Evolutionary conservation across 2,888 invertebrate species (phyloP).

Genomic region (Drosophila fulvimacula): DNA sequence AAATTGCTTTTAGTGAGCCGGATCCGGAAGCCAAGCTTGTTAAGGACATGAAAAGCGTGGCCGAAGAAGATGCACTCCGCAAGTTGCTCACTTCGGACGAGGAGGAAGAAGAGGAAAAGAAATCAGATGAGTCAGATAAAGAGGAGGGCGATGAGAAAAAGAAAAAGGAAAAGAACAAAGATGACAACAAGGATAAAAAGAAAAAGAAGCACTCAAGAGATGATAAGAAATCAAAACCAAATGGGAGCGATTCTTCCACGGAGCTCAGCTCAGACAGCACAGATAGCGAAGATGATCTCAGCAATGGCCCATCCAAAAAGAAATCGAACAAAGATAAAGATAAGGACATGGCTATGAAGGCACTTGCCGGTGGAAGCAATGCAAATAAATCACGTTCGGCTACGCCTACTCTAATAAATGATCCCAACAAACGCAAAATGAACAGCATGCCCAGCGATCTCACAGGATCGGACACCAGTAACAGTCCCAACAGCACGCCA

Average conservation of each 20-base stretch:
- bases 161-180: slow-evolving; percentile 87
- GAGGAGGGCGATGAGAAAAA: slow-evolving; percentile 90
- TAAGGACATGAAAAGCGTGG: slow-evolving; percentile 94
- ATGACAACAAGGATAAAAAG: slow-evolving; percentile 87
- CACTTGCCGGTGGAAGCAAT: slow-evolving; percentile 65
- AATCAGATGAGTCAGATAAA: slow-evolving; percentile 90
- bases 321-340: slow-evolving; percentile 76
- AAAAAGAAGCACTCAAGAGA: slow-evolving; percentile 88
- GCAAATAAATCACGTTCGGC: slow-evolving; percentile 84
- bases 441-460: slow-evolving; percentile 84
- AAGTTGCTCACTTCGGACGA: slow-evolving; percentile 95
- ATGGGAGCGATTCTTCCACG: slow-evolving; percentile 87
- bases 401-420: slow-evolving; percentile 83
- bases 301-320: slow-evolving; percentile 85
- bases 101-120: slow-evolving; percentile 93
- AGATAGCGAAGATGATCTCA: slow-evolving; percentile 89
- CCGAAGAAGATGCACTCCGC: slow-evolving; percentile 94
- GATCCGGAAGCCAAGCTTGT: slow-evolving; percentile 91
- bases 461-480: slow-evolving; percentile 84
- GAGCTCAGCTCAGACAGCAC: slow-evolving; percentile 90
- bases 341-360: slow-evolving; percentile 71
- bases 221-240: slow-evolving; percentile 86
- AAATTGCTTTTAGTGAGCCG: slow-evolving; percentile 85
- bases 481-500: slow-evolving; percentile 83
- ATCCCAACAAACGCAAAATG: slow-evolving; percentile 82